These are phyloP conservation scores for Tretioscincus oriximinensis DNA, from an alignment of 2,113 vertebrate species.

Conservation along the genomic window DNA sequence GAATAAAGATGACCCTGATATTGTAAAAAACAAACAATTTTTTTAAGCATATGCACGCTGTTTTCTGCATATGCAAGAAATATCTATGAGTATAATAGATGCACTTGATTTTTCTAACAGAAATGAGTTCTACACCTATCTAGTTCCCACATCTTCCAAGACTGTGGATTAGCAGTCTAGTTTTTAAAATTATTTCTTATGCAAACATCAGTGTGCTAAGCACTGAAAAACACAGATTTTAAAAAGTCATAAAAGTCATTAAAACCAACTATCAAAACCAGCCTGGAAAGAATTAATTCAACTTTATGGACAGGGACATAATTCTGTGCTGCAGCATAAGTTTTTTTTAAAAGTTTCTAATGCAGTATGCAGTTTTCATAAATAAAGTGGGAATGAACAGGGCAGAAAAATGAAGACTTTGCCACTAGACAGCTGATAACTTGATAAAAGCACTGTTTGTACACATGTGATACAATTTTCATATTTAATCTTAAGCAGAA, in stretches of 20 bases:
- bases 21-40: no score
- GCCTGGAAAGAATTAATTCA: slow-evolving; percentile 47
- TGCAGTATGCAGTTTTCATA: slow-evolving; percentile 62
- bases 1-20: neutral
- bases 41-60: neutral
- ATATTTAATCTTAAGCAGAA: slow-evolving; percentile 81
- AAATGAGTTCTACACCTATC: slow-evolving; percentile 5
- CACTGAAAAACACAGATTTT: slow-evolving; percentile 17
- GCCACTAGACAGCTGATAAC: slow-evolving; percentile 63
- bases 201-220: slow-evolving; percentile 30
- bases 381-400: slow-evolving; percentile 60
- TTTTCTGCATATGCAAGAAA: slow-evolving; percentile 6
- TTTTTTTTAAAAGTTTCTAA: slow-evolving; percentile 54
- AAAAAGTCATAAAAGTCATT: neutral
- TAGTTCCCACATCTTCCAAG: slow-evolving; percentile 23
- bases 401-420: slow-evolving; percentile 56
- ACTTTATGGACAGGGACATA: slow-evolving; percentile 44
- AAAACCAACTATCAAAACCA: slow-evolving; percentile 26
- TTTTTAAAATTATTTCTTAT: slow-evolving; percentile 4
- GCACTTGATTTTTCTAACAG: slow-evolving; percentile 32
- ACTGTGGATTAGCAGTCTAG: neutral
- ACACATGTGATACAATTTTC: slow-evolving; percentile 72
- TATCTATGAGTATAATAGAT: neutral
- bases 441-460: slow-evolving; percentile 62
- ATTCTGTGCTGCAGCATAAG: slow-evolving; percentile 44